Conservation (phyloP, 2,113 vertebrate species). For the Mustela nigripes region DNA sequence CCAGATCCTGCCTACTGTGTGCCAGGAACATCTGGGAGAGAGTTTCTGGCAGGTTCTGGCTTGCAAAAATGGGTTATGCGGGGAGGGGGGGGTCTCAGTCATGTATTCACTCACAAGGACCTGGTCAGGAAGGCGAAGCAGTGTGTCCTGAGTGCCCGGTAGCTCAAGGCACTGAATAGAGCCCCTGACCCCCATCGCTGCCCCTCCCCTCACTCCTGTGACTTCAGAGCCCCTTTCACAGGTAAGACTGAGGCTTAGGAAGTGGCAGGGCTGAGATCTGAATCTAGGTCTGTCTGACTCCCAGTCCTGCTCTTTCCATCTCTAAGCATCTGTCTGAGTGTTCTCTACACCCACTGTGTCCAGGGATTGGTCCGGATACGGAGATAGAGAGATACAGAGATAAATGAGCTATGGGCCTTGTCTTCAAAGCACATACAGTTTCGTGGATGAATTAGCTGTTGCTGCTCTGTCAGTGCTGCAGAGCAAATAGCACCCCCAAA, state of each 20-base stretch:
- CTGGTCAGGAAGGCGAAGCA: neutral
- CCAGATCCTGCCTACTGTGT: neutral
- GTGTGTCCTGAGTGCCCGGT: neutral
- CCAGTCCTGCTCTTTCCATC: too few species aligned
- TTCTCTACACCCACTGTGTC: neutral
- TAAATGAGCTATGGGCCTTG: neutral
- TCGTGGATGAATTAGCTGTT: neutral
- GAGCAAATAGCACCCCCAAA: neutral
- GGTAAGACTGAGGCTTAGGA: neutral
- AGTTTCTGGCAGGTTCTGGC: neutral
- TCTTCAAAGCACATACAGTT: neutral
- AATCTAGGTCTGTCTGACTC: neutral
- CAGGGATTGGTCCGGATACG: neutral
- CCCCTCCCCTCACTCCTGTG: neutral
- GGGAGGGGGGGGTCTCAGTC: neutral
- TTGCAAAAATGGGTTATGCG: neutral
- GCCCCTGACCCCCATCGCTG: accelerated
- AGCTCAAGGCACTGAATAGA: neutral
- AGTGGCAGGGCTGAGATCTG: neutral
- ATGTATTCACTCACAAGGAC: neutral
- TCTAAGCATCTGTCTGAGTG: neutral
- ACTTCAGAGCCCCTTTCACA: neutral
- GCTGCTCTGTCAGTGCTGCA: neutral
- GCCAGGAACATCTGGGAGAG: neutral
- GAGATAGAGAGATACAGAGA: neutral